phyloP scores from a whole-genome alignment of 1,140 invertebrate species.

The Temnothorax longispinosus region DNA sequence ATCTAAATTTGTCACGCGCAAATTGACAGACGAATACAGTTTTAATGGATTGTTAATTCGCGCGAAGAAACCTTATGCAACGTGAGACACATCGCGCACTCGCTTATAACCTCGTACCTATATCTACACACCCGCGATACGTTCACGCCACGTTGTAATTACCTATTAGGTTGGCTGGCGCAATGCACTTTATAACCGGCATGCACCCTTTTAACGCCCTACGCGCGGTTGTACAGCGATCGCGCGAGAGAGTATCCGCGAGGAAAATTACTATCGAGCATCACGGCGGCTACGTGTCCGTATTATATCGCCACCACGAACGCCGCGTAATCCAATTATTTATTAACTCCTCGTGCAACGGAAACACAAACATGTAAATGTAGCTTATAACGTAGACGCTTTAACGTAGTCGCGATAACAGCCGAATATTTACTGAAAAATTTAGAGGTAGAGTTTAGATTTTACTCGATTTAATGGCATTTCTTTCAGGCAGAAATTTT shows the following conservation, averaged over 20 bases:
- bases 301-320: conserved; percentile 54
- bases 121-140: conserved; percentile 8
- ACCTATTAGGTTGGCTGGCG: conserved; percentile 60
- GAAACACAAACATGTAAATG: conserved; percentile 24
- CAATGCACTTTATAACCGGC: conserved; percentile 62
- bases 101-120: conserved; percentile 6
- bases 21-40: background rate
- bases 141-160: conserved; percentile 59
- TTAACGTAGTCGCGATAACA: background rate
- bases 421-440: conserved; percentile 19
- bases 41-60: conserved; percentile 15
- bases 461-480: background rate
- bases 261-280: conserved; percentile 69
- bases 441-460: background rate
- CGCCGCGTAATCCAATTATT: conserved; percentile 53
- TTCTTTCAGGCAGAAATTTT: background rate
- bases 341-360: conserved; percentile 55
- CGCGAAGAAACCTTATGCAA: conserved; percentile 27
- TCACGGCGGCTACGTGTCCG: conserved; percentile 51
- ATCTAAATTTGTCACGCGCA: background rate
- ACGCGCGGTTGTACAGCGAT: conserved; percentile 4
- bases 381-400: conserved; percentile 5
- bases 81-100: conserved; percentile 28
- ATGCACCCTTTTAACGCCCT: conserved; percentile 63
- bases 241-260: conserved; percentile 20